Evolutionary conservation across 2,888 invertebrate species (phyloP), one percentile per base, ranked within the genome.

Genomic region (Drosophila paranaensis): DNA sequence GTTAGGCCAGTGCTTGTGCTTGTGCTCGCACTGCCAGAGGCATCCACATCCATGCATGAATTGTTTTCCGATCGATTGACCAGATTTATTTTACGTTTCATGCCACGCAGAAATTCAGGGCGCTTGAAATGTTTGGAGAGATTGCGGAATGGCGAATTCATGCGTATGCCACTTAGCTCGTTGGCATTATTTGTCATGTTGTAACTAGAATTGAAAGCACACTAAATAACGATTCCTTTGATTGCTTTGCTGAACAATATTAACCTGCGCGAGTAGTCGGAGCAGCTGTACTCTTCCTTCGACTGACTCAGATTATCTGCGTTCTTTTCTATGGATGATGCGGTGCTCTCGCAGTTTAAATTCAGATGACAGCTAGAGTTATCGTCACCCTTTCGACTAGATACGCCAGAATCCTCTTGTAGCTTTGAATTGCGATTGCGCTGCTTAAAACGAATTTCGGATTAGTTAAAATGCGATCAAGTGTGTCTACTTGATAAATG

Each of bases 1-100:
- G 96, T 96, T 3, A 96, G 93, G 0, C 96, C 96, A 48, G 95
- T 95, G 83, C 94, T 94, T 0, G 95, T 95, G 83, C 94, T 94
- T 0, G 95, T 95, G 81, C 94, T 94, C 0, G 95, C 95, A 61
- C 95, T 95, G 65, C 94, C 93, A 43, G 93, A 94, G 37, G 93
- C 93, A 62, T 93, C 92, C 40, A 94, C 94, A 43, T 91, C 91
- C 58, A 86, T 82, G 50, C 89, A 86, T 20, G 90, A 90, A 45
- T 79, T 88, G 54, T 84, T 90, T 65, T 92, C 92, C 14, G 90
- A 91, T 13, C 91, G 91, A 82, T 91, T 91, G 11, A 91, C 85
- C 53, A 95, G 82, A 89, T 94, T 94, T 70, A 95, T 93, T 81
- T 95, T 95, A 55, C 95, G 93, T 86, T 95, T 95, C 85, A 95